Evolutionary conservation across 2,113 vertebrate genomes (phyloP).

Genomic region (Glaucomys volans): DNA sequence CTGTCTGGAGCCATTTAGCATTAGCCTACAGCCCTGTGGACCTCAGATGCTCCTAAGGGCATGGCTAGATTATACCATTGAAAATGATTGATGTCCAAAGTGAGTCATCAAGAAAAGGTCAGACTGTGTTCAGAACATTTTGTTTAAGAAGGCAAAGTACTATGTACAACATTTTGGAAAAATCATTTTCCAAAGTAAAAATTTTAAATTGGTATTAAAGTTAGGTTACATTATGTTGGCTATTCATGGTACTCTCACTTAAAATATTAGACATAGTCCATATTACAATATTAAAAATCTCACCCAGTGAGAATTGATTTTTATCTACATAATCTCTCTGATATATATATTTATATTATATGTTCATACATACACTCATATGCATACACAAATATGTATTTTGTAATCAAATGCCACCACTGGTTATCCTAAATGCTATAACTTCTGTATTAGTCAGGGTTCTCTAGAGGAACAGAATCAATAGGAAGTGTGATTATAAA

Average conservation of each 20-base stretch:
- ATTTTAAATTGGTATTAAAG: conserved; percentile 17
- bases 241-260: conserved; percentile 23
- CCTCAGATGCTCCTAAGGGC: conserved; percentile 18
- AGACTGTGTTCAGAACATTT: conserved; percentile 70
- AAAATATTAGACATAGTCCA: conserved; percentile 37
- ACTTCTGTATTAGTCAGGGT: neutral
- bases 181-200: conserved; percentile 62
- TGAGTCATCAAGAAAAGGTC: conserved; percentile 69
- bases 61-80: neutral
- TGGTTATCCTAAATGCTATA: neutral
- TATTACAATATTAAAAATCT: conserved; percentile 20
- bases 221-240: neutral
- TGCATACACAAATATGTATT: neutral
- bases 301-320: neutral
- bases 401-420: conserved; percentile 26
- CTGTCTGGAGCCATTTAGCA: conserved; percentile 23
- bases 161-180: conserved; percentile 61
- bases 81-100: conserved; percentile 58
- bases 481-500: no score
- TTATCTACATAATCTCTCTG: neutral
- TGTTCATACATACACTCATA: neutral
- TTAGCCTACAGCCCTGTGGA: neutral
- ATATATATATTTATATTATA: neutral
- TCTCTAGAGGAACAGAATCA: no score
- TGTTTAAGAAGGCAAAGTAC: conserved; percentile 65